Conservation (phyloP, 2,888 invertebrate genomes). For the Hipparchia semele region DNA sequence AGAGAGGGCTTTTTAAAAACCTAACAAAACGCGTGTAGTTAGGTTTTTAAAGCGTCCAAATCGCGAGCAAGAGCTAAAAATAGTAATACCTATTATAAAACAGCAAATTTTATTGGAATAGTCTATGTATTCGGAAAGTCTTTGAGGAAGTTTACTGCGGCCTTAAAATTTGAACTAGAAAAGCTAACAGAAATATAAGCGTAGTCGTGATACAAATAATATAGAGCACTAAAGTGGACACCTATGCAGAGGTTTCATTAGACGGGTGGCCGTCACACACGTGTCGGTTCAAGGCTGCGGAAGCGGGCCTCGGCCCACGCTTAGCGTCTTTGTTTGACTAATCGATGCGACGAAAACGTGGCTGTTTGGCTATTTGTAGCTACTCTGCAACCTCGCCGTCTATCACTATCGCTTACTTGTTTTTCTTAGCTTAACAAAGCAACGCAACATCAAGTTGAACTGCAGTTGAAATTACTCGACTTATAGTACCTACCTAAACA, state of each 20-base stretch:
- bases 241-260: neutral
- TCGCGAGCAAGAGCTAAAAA: too few species aligned
- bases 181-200: neutral
- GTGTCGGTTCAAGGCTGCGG: conserved; percentile 8
- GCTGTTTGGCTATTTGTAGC: conserved; percentile 7
- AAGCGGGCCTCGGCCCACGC: neutral
- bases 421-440: neutral
- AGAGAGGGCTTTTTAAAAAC: too few species aligned
- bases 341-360: conserved; percentile 4
- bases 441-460: neutral
- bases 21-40: too few species aligned
- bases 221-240: neutral
- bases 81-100: too few species aligned
- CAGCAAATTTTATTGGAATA: too few species aligned
- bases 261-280: neutral
- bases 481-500: too few species aligned
- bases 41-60: too few species aligned
- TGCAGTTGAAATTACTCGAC: neutral
- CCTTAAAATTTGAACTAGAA: neutral
- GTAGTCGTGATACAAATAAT: neutral
- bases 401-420: conserved; percentile 1
- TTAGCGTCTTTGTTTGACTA: conserved; percentile 18
- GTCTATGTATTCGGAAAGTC: too few species aligned
- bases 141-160: neutral
- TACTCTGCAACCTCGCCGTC: neutral